Conservation (phyloP, 2,888 invertebrate species). For the Anthrax anthrax region DNA sequence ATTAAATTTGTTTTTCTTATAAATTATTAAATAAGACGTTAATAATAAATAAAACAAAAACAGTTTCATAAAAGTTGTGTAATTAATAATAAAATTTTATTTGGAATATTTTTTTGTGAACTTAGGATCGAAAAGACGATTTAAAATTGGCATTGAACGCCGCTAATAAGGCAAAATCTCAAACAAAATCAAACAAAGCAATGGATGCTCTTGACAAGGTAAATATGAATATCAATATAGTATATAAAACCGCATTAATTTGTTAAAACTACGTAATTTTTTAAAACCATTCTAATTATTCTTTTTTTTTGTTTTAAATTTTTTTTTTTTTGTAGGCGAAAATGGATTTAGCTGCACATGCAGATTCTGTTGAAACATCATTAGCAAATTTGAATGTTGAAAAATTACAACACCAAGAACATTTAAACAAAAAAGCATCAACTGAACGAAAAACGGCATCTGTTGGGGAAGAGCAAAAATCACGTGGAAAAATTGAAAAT, state of each 20-base stretch:
- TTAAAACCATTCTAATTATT: background rate
- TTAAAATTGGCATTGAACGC: conserved; percentile 15
- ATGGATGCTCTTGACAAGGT: conserved; percentile 16
- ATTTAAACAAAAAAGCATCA: background rate
- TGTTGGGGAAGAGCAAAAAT: conserved; percentile 3
- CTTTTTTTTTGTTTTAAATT: background rate
- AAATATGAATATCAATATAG: no score
- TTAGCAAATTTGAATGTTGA: conserved; percentile 23
- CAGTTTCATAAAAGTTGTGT: no score
- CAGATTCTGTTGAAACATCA: conserved; percentile 28
- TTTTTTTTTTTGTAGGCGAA: conserved; percentile 23
- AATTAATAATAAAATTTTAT: no score
- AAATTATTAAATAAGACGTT: no score
- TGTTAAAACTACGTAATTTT: no score
- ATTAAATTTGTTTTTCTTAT: no score
- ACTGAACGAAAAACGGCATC: conserved; percentile 2
- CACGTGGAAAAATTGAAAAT: conserved; percentile 1
- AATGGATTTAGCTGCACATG: conserved; percentile 28
- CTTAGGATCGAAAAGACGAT: conserved; percentile 15
- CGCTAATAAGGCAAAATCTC: conserved; percentile 13
- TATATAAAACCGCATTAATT: no score
- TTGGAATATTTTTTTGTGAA: background rate
- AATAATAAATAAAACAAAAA: no score
- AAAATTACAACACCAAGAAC: background rate
- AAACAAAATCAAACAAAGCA: conserved; percentile 11